These are phyloP conservation scores for Patella pellucida DNA, from an alignment of 2,888 invertebrate genomes.

Conservation along the genomic window DNA sequence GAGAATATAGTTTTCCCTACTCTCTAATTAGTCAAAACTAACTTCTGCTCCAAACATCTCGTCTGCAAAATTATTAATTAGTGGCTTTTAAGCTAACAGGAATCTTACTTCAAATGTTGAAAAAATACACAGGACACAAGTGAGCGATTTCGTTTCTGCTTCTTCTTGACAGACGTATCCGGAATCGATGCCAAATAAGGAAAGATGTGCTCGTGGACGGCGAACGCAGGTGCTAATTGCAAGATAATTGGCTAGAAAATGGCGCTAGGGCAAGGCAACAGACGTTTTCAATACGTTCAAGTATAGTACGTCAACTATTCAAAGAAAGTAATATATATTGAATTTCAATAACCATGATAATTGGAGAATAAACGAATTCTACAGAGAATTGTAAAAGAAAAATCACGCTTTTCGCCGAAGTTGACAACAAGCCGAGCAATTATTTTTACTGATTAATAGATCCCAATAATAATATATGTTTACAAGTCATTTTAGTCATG, in stretches of 20 bases:
- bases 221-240: conserved; percentile 6
- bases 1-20: too few relatives aligned
- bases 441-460: too few relatives aligned
- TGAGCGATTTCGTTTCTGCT: conserved; percentile 9
- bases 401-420: too few relatives aligned
- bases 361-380: too few relatives aligned
- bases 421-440: too few relatives aligned
- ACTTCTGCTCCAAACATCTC: background rate
- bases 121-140: background rate
- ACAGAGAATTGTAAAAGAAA: too few relatives aligned
- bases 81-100: too few relatives aligned
- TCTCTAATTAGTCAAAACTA: conserved; percentile 3
- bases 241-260: conserved; percentile 9
- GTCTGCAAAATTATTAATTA: background rate
- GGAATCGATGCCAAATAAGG: conserved; percentile 8
- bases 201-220: background rate
- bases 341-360: background rate
- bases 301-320: background rate
- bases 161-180: background rate
- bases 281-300: conserved; percentile 9
- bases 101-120: background rate
- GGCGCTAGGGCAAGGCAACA: background rate
- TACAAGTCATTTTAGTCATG: too few relatives aligned
- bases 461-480: too few relatives aligned
- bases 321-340: conserved; percentile 9